Percentiles rank a stretch among this genome's conserved stretches.
phyloP scores from a whole-genome alignment of 2,113 vertebrate species.

The Mola mola region DNA sequence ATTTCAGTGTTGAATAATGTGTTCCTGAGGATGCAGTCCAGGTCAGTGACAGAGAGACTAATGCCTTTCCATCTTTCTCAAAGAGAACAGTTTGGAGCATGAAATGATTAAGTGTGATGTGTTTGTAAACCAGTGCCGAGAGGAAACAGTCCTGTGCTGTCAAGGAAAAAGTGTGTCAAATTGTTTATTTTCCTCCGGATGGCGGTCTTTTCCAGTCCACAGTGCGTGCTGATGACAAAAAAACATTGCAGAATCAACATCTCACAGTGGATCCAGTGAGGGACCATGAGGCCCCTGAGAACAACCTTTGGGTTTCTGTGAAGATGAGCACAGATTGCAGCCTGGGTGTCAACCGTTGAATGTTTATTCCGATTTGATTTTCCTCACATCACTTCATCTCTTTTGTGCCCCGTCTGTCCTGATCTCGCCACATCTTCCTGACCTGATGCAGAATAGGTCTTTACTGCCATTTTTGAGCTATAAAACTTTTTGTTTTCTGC shows the following conservation, averaged over 20 bases:
- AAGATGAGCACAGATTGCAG: constrained; percentile 54
- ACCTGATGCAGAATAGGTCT: not conserved
- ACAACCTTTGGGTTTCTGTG: constrained; percentile 57
- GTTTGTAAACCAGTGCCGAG: constrained; percentile 14
- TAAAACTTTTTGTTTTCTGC: constrained; percentile 3
- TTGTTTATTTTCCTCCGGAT: constrained; percentile 74
- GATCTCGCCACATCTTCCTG: not conserved
- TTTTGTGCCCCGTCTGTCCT: not conserved
- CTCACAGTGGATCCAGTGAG: constrained; percentile 34
- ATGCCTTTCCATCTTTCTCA: not conserved
- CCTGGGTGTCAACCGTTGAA: constrained; percentile 60
- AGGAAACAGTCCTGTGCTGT: constrained; percentile 30
- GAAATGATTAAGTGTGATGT: constrained; percentile 21
- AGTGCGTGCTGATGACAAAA: constrained; percentile 69
- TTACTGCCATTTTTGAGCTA: constrained; percentile 19
- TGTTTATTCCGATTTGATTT: constrained; percentile 61
- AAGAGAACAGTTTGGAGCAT: not conserved
- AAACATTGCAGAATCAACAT: constrained; percentile 60
- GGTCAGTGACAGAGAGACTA: not conserved
- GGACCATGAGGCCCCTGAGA: constrained; percentile 65
- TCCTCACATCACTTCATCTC: constrained; percentile 31
- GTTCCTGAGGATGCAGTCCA: not conserved
- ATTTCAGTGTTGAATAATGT: too few relatives aligned
- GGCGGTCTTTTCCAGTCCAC: constrained; percentile 69
- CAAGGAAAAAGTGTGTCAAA: constrained; percentile 72